A percentile compares a stretch with the other conserved stretches of the same genome.
Evolutionary conservation across 2,797 vertebrate genomes (phyloP).

Genomic region (Lerista edwardsae): DNA sequence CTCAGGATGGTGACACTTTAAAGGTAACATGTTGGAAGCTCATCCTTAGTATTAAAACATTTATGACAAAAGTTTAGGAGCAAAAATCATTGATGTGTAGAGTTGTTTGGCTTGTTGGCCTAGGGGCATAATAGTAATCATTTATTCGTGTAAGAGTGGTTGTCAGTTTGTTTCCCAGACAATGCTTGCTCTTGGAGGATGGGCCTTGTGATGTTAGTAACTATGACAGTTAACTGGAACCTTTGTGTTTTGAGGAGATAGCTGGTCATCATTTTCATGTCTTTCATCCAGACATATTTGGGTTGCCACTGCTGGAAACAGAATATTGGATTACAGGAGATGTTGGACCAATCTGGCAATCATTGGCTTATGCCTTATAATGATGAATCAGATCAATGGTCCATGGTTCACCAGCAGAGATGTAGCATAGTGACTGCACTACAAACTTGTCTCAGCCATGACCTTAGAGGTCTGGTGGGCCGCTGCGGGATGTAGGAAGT

Average conservation of each 20-base stretch:
- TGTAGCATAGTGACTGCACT: too few relatives aligned
- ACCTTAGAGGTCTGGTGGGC: too few relatives aligned
- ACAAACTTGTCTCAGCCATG: not conserved
- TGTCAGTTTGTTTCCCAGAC: too few relatives aligned
- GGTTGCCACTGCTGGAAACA: not conserved
- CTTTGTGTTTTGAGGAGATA: too few relatives aligned
- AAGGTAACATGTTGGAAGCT: conserved; percentile 5
- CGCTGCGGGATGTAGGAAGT: too few relatives aligned
- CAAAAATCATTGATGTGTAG: not conserved
- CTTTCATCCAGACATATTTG: not conserved
- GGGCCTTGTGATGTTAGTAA: too few relatives aligned
- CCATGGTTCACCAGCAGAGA: too few relatives aligned
- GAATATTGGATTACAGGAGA: not conserved
- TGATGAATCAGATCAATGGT: too few relatives aligned
- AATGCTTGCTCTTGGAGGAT: too few relatives aligned
- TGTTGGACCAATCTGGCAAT: not conserved
- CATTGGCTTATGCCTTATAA: too few relatives aligned
- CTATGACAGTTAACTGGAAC: too few relatives aligned
- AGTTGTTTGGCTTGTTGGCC: not conserved
- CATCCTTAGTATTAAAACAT: not conserved
- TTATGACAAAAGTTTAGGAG: not conserved
- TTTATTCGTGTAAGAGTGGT: not conserved
- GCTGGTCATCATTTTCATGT: too few relatives aligned
- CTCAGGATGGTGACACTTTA: not conserved
- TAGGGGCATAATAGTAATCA: not conserved